Percentiles rank a stretch among this genome's conserved stretches.
These are phyloP conservation scores for Spodoptera frugiperda DNA, from an alignment of 1,140 invertebrate genomes.

Conservation along the genomic window DNA sequence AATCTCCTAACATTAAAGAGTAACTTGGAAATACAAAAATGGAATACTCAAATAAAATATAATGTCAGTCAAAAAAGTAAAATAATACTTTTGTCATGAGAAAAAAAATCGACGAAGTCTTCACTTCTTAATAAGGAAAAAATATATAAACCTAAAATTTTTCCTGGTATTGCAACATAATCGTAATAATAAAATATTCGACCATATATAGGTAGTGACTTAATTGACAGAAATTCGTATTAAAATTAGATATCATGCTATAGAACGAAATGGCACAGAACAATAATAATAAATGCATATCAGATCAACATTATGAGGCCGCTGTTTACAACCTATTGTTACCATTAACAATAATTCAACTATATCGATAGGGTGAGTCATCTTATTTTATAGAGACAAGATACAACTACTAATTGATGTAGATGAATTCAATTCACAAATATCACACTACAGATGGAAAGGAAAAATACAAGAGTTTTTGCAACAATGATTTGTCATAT, in stretches of 20 bases:
- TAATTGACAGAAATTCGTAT: no score
- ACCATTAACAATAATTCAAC: neutral
- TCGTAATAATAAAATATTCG: constrained; percentile 1
- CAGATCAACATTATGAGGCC: constrained; percentile 50
- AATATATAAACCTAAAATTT: neutral
- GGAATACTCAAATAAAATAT: constrained; percentile 39
- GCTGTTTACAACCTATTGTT: constrained; percentile 44
- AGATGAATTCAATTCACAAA: no score
- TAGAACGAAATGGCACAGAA: constrained; percentile 44
- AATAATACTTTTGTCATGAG: constrained; percentile 38
- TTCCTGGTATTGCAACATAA: neutral
- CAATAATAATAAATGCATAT: constrained; percentile 48
- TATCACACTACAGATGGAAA: no score
- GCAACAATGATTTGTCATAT: neutral
- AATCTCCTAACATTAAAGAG: constrained; percentile 23
- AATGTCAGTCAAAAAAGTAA: constrained; percentile 38
- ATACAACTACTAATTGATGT: no score
- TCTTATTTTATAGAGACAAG: neutral
- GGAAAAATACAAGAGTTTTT: no score
- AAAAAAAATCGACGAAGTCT: neutral
- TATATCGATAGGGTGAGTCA: neutral
- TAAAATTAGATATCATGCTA: neutral
- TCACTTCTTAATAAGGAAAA: constrained; percentile 15
- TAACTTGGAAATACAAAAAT: constrained; percentile 44
- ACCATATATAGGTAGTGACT: neutral